These are phyloP conservation scores for Progne subis DNA, from an alignment of 2,113 vertebrate genomes.

Conservation along the genomic window DNA sequence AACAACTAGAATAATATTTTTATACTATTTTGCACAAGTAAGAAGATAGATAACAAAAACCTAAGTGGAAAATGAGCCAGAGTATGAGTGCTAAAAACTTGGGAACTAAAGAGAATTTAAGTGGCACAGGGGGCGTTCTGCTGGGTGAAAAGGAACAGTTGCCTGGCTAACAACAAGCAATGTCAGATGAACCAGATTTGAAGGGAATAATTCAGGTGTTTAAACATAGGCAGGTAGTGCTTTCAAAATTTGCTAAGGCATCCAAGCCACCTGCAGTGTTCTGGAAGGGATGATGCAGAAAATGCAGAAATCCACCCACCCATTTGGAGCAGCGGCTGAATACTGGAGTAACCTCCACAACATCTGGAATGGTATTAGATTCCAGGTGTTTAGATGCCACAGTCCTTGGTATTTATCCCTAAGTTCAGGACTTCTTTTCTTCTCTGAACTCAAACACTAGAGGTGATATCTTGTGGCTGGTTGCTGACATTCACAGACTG, in stretches of 20 bases:
- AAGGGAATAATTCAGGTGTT: not conserved
- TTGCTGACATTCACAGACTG: not conserved
- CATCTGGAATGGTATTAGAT: not conserved
- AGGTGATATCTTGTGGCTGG: not conserved
- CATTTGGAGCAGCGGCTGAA: not conserved
- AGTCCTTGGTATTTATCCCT: not conserved
- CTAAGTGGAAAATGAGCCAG: not conserved
- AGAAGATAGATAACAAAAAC: not conserved
- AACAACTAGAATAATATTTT: not conserved
- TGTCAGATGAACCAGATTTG: not conserved
- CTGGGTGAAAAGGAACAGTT: not conserved
- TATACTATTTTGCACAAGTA: not conserved
- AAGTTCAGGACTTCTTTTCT: not conserved
- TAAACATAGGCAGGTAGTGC: not conserved
- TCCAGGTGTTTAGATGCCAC: not conserved
- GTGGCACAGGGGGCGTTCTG: not conserved
- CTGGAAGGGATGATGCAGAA: not conserved
- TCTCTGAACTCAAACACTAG: not conserved
- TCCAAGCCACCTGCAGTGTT: not conserved
- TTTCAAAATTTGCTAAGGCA: not conserved
- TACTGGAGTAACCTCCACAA: not conserved
- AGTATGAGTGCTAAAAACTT: not conserved
- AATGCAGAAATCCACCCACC: not conserved
- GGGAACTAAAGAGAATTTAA: not conserved
- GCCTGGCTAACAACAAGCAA: not conserved